These are phyloP conservation scores for Troides oblongomaculatus DNA, from an alignment of 2,888 invertebrate genomes.

Conservation along the genomic window DNA sequence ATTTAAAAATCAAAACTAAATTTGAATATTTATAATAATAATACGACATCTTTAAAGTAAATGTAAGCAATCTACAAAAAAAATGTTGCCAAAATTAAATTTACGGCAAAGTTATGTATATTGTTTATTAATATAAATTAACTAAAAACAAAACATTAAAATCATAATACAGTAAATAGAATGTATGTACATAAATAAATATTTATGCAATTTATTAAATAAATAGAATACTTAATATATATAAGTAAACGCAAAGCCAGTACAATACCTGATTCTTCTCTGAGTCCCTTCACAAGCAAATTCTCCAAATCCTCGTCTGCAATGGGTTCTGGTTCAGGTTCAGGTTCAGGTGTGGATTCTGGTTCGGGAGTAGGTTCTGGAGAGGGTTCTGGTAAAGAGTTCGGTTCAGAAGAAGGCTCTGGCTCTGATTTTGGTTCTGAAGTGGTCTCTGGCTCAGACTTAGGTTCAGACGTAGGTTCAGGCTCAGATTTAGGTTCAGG, in stretches of 20 bases:
- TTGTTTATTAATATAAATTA: no score
- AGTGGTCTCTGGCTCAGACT: slow-evolving; percentile 50
- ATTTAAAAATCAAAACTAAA: no score
- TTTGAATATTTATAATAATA: no score
- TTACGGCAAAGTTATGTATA: no score
- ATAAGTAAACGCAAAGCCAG: slow-evolving; percentile 55
- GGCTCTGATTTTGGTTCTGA: slow-evolving; percentile 58
- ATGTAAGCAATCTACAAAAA: no score
- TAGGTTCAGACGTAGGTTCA: slow-evolving; percentile 58
- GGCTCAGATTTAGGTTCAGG: slow-evolving; percentile 58
- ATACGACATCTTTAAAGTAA: no score
- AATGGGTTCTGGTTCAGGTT: slow-evolving; percentile 56
- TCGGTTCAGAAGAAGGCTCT: slow-evolving; percentile 62
- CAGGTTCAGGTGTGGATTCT: slow-evolving; percentile 51
- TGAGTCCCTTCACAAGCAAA: slow-evolving; percentile 76
- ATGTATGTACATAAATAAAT: not conserved
- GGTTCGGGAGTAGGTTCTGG: slow-evolving; percentile 50
- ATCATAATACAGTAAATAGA: no score
- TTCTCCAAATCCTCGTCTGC: slow-evolving; percentile 72
- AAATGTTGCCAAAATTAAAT: no score
- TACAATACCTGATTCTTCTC: slow-evolving; percentile 75
- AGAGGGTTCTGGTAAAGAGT: slow-evolving; percentile 65
- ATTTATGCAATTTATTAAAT: not conserved
- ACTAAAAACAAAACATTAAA: no score
- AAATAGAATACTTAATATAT: not conserved